A percentile compares a stretch with the other conserved stretches of the same genome.
phyloP scores from a whole-genome alignment of 2,113 vertebrate genomes.

The Tetrao urogallus region DNA sequence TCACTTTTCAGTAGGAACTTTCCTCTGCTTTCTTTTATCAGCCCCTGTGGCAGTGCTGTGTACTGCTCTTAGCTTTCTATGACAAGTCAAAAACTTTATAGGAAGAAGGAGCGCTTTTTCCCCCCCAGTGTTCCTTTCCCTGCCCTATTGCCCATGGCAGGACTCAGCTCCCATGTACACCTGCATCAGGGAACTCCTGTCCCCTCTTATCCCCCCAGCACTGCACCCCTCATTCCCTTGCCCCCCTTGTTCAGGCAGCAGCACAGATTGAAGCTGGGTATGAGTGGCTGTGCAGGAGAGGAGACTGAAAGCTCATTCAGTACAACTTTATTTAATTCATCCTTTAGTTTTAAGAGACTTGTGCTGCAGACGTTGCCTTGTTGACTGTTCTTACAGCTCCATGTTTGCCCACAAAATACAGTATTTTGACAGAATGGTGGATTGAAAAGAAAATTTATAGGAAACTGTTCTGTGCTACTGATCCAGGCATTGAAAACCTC shows the following conservation, averaged over 20 bases:
- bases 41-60: neutral
- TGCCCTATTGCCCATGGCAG: neutral
- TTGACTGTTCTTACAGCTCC: neutral
- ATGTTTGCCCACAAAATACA: slow-evolving; percentile 13
- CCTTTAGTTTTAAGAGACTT: slow-evolving; percentile 17
- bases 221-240: neutral
- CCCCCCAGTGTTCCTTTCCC: accelerated
- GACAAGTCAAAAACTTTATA: neutral
- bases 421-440: neutral
- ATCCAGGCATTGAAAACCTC: neutral
- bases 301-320: slow-evolving; percentile 16
- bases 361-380: neutral
- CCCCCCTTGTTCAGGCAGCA: neutral
- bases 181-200: neutral
- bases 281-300: slow-evolving; percentile 7
- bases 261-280: neutral
- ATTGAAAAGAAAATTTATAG: neutral
- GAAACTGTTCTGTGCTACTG: neutral
- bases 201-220: neutral
- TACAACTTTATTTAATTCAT: slow-evolving; percentile 25
- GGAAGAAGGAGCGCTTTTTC: accelerated
- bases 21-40: neutral
- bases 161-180: neutral
- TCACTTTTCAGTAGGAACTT: neutral
- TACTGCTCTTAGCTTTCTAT: neutral